A percentile compares a stretch with the other conserved stretches of the same genome.
These are phyloP conservation scores for Drosophila rufa DNA, from an alignment of 1,140 invertebrate genomes.

Conservation along the genomic window DNA sequence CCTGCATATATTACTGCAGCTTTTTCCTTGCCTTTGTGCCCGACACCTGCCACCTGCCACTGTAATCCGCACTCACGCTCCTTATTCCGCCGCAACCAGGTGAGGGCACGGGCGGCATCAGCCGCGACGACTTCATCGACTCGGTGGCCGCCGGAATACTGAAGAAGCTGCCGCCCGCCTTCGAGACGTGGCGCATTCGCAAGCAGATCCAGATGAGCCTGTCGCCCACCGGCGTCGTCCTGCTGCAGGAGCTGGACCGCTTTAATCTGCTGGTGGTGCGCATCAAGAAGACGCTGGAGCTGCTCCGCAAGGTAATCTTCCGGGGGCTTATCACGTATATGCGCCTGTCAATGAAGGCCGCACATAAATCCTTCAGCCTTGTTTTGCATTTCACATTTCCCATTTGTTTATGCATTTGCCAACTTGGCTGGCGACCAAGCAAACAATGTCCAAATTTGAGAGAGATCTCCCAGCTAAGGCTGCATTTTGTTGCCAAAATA, in stretches of 20 bases:
- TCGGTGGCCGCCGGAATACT: slow-evolving; percentile 91
- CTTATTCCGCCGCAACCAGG: slow-evolving; percentile 42
- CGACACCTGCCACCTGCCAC: slow-evolving; percentile 11
- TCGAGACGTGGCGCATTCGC: slow-evolving; percentile 91
- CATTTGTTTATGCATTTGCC: slow-evolving; percentile 80
- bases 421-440: slow-evolving; percentile 75
- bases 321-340: slow-evolving; percentile 26
- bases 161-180: slow-evolving; percentile 90
- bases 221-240: slow-evolving; percentile 92
- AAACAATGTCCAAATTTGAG: slow-evolving; percentile 57
- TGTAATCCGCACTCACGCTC: slow-evolving; percentile 40
- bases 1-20: slow-evolving; percentile 62
- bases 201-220: slow-evolving; percentile 91
- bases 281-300: slow-evolving; percentile 90
- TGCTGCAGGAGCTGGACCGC: slow-evolving; percentile 95
- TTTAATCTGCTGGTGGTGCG: slow-evolving; percentile 92
- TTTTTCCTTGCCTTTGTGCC: slow-evolving; percentile 40
- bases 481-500: slow-evolving; percentile 78
- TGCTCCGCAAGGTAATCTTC: slow-evolving; percentile 89
- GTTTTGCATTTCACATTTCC: slow-evolving; percentile 68
- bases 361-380: slow-evolving; percentile 80
- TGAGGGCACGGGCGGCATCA: slow-evolving; percentile 87
- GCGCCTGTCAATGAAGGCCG: slow-evolving; percentile 53
- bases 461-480: slow-evolving; percentile 13
- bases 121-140: slow-evolving; percentile 93